Evolutionary conservation across 1,140 invertebrate species (phyloP).

Genomic region (Tetramorium simillimum): DNA sequence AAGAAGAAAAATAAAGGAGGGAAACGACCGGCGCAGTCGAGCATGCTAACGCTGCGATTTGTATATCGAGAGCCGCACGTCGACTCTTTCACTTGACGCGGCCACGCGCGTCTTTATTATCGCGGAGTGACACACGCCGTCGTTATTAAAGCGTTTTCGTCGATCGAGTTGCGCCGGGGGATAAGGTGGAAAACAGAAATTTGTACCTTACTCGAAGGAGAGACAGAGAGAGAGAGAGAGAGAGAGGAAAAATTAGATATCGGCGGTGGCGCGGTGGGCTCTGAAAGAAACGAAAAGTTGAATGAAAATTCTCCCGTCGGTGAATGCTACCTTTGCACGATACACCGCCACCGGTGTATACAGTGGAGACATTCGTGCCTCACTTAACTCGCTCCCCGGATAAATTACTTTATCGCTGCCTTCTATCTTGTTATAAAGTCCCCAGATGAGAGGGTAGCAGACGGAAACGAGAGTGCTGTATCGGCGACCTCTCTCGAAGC

Average conservation of each 20-base stretch:
- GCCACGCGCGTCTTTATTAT: background rate
- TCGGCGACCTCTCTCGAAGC: background rate
- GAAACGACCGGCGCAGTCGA: background rate
- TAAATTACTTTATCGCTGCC: conserved; percentile 54
- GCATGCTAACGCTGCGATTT: conserved; percentile 24
- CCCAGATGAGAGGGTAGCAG: conserved; percentile 17
- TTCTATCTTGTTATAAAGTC: conserved; percentile 47
- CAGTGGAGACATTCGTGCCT: conserved; percentile 21
- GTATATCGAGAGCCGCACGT: conserved; percentile 30
- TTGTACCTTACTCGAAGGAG: conserved; percentile 19
- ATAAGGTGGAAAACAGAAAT: conserved; percentile 29
- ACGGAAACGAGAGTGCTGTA: conserved; percentile 32
- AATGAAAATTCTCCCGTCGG: conserved; percentile 33
- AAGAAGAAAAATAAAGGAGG: background rate
- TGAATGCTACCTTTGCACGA: conserved; percentile 1
- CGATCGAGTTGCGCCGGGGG: background rate
- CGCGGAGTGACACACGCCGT: background rate
- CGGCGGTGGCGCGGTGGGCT: background rate
- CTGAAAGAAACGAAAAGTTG: conserved; percentile 47
- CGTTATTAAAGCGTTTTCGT: conserved; percentile 14
- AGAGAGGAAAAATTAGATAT: conserved; percentile 41
- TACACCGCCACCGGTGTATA: background rate
- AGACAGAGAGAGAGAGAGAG: background rate
- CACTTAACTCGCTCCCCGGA: conserved; percentile 21
- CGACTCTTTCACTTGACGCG: background rate